A percentile compares a stretch with the other conserved stretches of the same genome.
Conservation (phyloP, 2,888 invertebrate genomes). For the Ligdia adustata region DNA sequence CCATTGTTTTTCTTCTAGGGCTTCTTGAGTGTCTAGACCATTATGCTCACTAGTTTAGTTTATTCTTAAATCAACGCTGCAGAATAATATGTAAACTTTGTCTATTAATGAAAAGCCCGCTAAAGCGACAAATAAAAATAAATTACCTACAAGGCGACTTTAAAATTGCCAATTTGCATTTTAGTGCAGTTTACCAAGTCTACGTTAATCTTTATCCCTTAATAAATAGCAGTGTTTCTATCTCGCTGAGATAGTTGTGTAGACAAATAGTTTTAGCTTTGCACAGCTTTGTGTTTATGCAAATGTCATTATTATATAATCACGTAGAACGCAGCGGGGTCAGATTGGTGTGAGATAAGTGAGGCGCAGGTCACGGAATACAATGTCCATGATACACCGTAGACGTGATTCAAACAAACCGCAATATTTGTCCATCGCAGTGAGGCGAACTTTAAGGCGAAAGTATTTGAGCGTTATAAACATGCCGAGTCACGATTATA, state of each 20-base stretch:
- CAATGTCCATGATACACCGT: slow-evolving; percentile 39
- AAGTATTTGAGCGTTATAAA: not conserved
- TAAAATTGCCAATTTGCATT: slow-evolving; percentile 35
- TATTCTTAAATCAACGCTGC: slow-evolving; percentile 3
- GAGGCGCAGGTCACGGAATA: slow-evolving; percentile 44
- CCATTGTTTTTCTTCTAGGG: slow-evolving; percentile 17
- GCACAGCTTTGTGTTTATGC: slow-evolving; percentile 23
- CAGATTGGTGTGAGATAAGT: slow-evolving; percentile 50
- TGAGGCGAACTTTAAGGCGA: not conserved
- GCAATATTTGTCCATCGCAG: not conserved
- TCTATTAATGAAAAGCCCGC: slow-evolving; percentile 10
- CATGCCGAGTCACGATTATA: not conserved
- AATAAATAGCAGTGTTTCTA: slow-evolving; percentile 19
- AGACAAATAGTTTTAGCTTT: slow-evolving; percentile 18
- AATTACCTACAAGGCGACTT: slow-evolving; percentile 28
- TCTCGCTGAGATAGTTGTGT: slow-evolving; percentile 15
- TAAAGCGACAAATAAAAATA: slow-evolving; percentile 31
- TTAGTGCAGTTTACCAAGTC: slow-evolving; percentile 32
- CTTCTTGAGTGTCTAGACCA: slow-evolving; percentile 4
- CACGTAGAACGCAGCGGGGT: slow-evolving; percentile 45
- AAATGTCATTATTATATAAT: slow-evolving; percentile 42
- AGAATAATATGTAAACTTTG: slow-evolving; percentile 14
- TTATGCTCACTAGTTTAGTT: slow-evolving; percentile 8
- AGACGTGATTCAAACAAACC: not conserved
- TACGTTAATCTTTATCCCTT: slow-evolving; percentile 26